These are phyloP conservation scores for Dinoponera quadriceps DNA, from an alignment of 1,140 invertebrate species.

Conservation along the genomic window DNA sequence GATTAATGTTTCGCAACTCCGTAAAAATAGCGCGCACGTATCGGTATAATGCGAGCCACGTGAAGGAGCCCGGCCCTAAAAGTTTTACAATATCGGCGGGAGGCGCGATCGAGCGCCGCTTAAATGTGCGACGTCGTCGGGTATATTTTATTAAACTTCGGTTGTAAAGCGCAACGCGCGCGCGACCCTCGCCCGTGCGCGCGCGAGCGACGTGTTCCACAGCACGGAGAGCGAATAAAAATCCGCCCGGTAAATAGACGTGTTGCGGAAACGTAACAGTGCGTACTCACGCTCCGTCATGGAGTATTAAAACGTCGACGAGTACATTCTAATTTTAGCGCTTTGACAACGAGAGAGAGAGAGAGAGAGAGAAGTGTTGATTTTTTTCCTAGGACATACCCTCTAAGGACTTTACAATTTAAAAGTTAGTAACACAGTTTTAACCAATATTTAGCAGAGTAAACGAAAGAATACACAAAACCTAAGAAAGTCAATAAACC, in stretches of 20 bases:
- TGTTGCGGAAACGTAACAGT: constrained; percentile 25
- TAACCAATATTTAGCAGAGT: no score
- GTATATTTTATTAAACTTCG: constrained; percentile 51
- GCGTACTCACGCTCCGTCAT: constrained; percentile 32
- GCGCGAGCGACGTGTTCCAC: neutral
- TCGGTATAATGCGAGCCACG: constrained; percentile 30
- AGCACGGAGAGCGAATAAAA: constrained; percentile 36
- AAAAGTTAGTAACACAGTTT: no score
- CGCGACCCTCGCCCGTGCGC: neutral
- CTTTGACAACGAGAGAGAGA: no score
- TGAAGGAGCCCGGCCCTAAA: constrained; percentile 18
- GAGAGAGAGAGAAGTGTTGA: no score
- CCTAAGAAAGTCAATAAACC: no score
- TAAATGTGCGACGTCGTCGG: constrained; percentile 36
- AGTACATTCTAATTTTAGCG: constrained; percentile 26
- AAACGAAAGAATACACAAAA: no score
- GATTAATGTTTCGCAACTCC: constrained; percentile 10
- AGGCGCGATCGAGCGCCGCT: constrained; percentile 10
- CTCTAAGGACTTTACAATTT: no score
- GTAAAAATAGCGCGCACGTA: constrained; percentile 16
- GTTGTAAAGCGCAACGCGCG: constrained; percentile 36
- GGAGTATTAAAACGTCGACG: constrained; percentile 43
- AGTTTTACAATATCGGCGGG: constrained; percentile 45
- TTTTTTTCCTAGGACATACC: no score
- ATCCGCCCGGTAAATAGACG: constrained; percentile 37